Evolutionary conservation across 2,113 vertebrate genomes (phyloP), one percentile per base, ranked within the genome.

Genomic region (Rhinolophus sinicus): DNA sequence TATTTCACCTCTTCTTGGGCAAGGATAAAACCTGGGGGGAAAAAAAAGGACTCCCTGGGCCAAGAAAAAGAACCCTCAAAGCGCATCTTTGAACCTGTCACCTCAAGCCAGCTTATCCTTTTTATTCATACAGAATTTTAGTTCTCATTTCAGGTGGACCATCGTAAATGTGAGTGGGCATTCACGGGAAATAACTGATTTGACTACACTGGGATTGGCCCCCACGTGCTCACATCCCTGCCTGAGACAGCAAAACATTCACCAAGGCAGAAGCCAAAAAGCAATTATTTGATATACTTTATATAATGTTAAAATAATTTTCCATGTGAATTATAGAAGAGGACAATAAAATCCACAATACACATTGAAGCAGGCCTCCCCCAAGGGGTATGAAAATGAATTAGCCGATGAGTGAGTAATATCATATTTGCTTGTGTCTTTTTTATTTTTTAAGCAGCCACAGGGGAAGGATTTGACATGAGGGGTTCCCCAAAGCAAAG

Each of bases 231-330:
- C 28, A 47, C 8, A 50, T 50, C 60, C 56, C 22, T 81, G 38
- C 64, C 54, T 10, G 3, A 50, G 65, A 77, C 13, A 70, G 70
- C 70, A 82, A 90, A 93, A 15, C 40, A 50, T 38, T 38, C 75
- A 24, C 18, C 18, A 65, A 38, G 35, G 38, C 77, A 24, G 33
- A 52, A 94, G 77, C 44, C 69, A 78, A 80, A 77, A 73, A 60
- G 77, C 77, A 91, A 50, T 91, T 76, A 92, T 56, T 85, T 85
- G 75, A 72, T 89, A 77, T 33, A 88, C 62, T 80, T 82, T 72
- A 89, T 30, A 70, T 81, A 78, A 69, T 89, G 50, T 26, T 69
- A 84, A 76, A 95, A 72, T 40, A 38, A 70, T 76, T 94, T 62
- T 82, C 44, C 38, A 44, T n/a, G 64, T 89, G 73, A 40, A 67